Base-by-base conservation (phyloP, 2,113 vertebrate genomes). In the Paracanthobrama guichenoti region DNA sequence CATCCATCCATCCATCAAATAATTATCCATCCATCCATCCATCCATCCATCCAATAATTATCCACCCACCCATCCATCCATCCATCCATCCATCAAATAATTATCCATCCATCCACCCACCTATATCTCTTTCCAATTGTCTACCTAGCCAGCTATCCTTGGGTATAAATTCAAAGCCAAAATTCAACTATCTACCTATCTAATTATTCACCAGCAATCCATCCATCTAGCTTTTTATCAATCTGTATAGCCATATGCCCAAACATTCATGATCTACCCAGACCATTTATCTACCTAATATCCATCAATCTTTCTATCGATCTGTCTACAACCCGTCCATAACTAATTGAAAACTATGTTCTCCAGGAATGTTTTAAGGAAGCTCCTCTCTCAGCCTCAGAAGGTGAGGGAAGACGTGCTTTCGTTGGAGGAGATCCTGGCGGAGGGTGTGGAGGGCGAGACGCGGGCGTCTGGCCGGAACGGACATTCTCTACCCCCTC, bases 371-470 rank as follows among this genome's bases (percentile, higher is more conserved):
- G 96, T 99, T 67, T 90, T 99, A 88, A 94, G 97, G 88, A 99
- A 98, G 94, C 95, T 99, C 1, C 95, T 99, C 90, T 96, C 94
- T 6, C 97, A 99, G 94, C 98, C 97, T 0, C 97, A 98, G 92
- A 95, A 97, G 75, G 92, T 92, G 62, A 96, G 96, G 88, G 96
- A 96, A 1, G 98, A 99, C 0, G 97, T 99, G 85, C 95, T 99
- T 77, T 99, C 98, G 0, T 93, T 99, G 89, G 97, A 99, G 90
- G 98, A 99, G 94, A 99, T 99, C 31, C 86, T 99, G 88, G 98
- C 98, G 0, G 98, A 99, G 90, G 98, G 98, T 0, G 97, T 98
- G 87, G 97, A 96, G 75, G 95, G 94, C 83, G 94, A 95, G 85
- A 94, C 95, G 90, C 95, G 95, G 13, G 46, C 95, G 84, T 95